Evolutionary conservation across 2,888 invertebrate species (phyloP), one percentile per base, ranked within the genome.

Genomic region (Trissonchulus sp.): DNA sequence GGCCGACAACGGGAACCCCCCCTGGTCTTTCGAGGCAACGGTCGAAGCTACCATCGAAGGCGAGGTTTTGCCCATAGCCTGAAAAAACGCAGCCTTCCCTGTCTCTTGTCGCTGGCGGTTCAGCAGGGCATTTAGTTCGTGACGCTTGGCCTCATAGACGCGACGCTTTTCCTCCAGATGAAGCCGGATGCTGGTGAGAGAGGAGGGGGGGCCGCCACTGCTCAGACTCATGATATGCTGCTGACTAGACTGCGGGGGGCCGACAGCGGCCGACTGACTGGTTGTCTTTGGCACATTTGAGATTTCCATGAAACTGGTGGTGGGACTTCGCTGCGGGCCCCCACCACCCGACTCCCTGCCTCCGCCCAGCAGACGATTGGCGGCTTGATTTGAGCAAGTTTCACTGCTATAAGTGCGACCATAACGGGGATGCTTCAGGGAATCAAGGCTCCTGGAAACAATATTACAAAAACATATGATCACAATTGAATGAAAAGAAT

Each of bases 121-220:
- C 62, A 69, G 36, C 30, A 73, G 38, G 18, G 62, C 34, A 8
- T 65, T 63, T 23, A 76, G 69, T 23, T 73, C 36, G 15, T 23
- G n/a, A 2, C 74, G 38, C 36, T 75, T 69, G 15, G 69, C 36
- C 37, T 73, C 76, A 69, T 63, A 63, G 36, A 80, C 79, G 30
- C 83, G 76, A 60, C 82, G 75, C 75, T 82, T 82, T 75, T 82
- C 82, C 75, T 82, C 82, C 73, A 83, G 78, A 0, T 80, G 81
- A 75, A 83, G 72, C 35, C 82, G 78, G 34, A 83, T 79, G n/a
- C 80, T 79, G 30, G 81, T 48, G 8, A 48, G 48, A 8, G 48
- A 48, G 8, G 48, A 48, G 48, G 34, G 33, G 75, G 2, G 8
- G 48, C 48, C 48, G 23, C 48, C 48, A 23, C 8, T 15, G 48